Conservation (phyloP, 2,113 vertebrate species). For the Prinia subflava region DNA sequence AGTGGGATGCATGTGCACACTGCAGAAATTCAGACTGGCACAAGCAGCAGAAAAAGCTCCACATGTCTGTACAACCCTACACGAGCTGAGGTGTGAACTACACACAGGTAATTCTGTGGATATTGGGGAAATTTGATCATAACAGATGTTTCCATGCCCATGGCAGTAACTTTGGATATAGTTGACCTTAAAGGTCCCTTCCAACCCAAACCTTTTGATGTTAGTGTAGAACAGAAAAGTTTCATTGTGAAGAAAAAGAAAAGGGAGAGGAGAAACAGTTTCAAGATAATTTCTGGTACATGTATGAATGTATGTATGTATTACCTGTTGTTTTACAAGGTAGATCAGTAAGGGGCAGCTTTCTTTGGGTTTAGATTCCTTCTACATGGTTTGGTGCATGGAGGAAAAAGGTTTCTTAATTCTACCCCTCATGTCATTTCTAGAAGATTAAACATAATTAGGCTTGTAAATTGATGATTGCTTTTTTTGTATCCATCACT, state of each 20-base stretch:
- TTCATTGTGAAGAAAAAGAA: neutral
- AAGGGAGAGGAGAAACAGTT: neutral
- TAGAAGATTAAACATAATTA: neutral
- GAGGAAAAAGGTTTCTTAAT: neutral
- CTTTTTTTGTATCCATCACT: neutral
- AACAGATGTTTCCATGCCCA: neutral
- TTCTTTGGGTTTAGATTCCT: neutral
- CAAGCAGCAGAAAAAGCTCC: neutral
- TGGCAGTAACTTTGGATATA: neutral
- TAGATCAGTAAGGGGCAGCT: neutral
- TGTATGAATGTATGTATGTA: fast-evolving
- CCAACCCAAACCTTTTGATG: neutral
- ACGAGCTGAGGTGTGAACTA: neutral
- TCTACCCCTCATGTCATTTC: neutral
- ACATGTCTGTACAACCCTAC: fast-evolving
- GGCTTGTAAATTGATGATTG: neutral
- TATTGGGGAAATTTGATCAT: neutral
- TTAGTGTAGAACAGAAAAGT: neutral
- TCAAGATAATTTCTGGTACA: neutral
- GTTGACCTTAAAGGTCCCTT: neutral
- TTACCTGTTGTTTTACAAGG: neutral
- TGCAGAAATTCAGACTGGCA: neutral
- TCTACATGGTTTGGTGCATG: neutral
- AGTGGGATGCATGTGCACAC: fast-evolving
- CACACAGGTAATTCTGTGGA: too few relatives aligned